These are phyloP conservation scores for Pagetopsis macropterus DNA, from an alignment of 2,797 vertebrate genomes.

Conservation along the genomic window DNA sequence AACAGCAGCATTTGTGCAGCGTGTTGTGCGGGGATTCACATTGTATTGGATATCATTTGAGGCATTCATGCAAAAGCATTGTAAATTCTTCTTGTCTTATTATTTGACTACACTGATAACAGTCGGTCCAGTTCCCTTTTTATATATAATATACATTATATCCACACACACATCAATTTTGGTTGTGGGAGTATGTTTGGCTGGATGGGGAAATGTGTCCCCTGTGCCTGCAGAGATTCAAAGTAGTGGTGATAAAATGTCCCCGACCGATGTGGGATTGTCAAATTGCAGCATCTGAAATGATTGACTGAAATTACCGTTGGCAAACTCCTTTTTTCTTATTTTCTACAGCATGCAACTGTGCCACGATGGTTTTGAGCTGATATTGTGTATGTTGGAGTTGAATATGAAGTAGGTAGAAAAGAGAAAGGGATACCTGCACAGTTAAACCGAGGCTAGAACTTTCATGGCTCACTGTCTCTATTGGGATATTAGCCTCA, in stretches of 20 bases:
- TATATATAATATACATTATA: background rate
- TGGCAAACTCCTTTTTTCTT: constrained; percentile 5
- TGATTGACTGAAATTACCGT: constrained; percentile 20
- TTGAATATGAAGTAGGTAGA: constrained; percentile 26
- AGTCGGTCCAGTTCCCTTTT: constrained; percentile 5
- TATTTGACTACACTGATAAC: background rate
- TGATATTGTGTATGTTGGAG: constrained; percentile 10
- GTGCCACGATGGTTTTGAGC: background rate
- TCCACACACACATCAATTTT: background rate
- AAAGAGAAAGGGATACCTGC: constrained; percentile 14
- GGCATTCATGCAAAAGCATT: background rate
- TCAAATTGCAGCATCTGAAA: constrained; percentile 22
- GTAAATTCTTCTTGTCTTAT: background rate
- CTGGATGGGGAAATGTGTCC: background rate
- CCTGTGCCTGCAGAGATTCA: constrained; percentile 6
- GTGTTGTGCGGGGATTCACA: background rate
- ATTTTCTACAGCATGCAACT: constrained; percentile 1
- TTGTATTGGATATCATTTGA: background rate
- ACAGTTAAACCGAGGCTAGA: constrained; percentile 7
- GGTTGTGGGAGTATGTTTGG: background rate
- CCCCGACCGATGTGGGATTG: background rate
- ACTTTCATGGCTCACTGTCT: constrained; percentile 2
- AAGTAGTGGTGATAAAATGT: background rate
- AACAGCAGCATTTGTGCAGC: background rate
- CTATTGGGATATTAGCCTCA: background rate